Conservation (phyloP, 2,113 vertebrate genomes). For the Marmota monax region DNA sequence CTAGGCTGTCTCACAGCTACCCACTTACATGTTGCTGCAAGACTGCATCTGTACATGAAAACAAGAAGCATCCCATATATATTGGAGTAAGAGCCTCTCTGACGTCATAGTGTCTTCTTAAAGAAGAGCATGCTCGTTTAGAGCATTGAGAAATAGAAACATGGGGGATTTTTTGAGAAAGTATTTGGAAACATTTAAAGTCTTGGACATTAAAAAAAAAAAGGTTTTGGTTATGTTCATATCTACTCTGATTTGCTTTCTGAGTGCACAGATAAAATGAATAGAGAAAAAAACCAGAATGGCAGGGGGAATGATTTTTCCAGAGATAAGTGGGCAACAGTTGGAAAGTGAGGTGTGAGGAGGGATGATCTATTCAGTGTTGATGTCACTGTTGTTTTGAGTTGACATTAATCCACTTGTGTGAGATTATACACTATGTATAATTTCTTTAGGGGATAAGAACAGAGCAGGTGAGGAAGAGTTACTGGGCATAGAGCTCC, state of each 20-base stretch:
- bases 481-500: background rate
- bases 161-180: background rate
- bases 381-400: background rate
- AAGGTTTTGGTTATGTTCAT: background rate
- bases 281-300: background rate
- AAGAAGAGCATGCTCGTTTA: background rate
- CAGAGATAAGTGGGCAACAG: background rate
- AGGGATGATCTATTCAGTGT: background rate
- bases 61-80: background rate
- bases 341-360: background rate
- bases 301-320: background rate
- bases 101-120: background rate
- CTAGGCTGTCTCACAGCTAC: background rate
- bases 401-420: background rate
- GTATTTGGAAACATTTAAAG: background rate
- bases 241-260: background rate
- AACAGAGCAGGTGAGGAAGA: background rate
- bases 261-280: background rate
- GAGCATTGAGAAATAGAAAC: background rate
- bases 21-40: background rate
- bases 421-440: no score
- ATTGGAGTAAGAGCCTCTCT: background rate
- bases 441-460: no score
- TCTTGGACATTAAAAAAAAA: background rate
- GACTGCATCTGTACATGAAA: background rate